phyloP scores from a whole-genome alignment of 1,140 invertebrate species.

The Aporrectodea caliginosa region DNA sequence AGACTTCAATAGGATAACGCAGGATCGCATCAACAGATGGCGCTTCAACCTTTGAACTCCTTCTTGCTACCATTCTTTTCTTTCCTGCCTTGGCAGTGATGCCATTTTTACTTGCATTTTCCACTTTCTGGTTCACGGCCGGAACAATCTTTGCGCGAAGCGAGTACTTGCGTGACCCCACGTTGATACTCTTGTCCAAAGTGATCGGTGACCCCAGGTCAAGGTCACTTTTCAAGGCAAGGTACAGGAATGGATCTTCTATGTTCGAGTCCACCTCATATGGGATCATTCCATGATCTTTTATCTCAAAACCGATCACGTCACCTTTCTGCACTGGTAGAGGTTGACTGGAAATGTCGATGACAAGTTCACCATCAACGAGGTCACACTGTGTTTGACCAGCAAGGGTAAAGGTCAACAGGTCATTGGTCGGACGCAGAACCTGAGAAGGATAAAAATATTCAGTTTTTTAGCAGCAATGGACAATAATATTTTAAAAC shows the following conservation, averaged over 20 bases:
- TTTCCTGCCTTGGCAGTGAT: background rate
- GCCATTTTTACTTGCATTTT: background rate
- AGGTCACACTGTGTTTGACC: background rate
- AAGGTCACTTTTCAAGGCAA: background rate
- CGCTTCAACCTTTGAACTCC: slow-evolving; percentile 35
- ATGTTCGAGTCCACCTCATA: slow-evolving; percentile 14
- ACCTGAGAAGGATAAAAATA: background rate
- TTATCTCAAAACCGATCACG: slow-evolving; percentile 25
- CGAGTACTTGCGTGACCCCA: slow-evolving; percentile 13
- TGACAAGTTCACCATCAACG: background rate
- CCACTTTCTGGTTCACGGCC: background rate
- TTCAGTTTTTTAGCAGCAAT: no score
- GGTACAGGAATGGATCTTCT: background rate
- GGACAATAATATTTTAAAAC: no score
- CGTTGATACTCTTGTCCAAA: background rate
- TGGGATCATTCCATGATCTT: slow-evolving; percentile 1
- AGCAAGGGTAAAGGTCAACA: slow-evolving; percentile 1
- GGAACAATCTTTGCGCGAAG: slow-evolving; percentile 8
- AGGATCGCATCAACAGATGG: slow-evolving; percentile 50
- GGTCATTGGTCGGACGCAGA: background rate
- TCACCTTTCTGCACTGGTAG: slow-evolving; percentile 1
- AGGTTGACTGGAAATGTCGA: background rate
- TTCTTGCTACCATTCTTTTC: background rate
- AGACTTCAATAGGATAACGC: slow-evolving; percentile 53
- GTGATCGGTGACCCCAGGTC: background rate